phyloP scores from a whole-genome alignment of 2,797 vertebrate species.

The Silurus aristotelis region DNA sequence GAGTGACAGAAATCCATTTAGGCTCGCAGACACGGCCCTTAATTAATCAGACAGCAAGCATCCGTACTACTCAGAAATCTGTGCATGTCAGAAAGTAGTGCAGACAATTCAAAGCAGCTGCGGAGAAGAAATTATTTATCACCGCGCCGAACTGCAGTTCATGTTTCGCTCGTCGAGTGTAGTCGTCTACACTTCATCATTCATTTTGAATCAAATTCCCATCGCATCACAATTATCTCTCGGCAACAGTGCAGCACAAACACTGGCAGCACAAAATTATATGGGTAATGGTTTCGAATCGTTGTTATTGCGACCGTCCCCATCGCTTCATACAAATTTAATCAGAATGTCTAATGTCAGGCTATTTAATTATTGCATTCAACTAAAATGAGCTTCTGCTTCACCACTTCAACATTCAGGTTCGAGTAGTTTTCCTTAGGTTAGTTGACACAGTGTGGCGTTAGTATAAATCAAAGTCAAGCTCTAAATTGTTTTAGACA shows the following conservation, averaged over 20 bases:
- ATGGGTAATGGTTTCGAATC: conserved; percentile 27
- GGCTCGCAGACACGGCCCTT: conserved; percentile 8
- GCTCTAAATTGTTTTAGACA: not conserved
- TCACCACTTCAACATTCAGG: not conserved
- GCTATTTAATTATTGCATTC: conserved; percentile 22
- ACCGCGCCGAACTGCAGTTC: conserved; percentile 3
- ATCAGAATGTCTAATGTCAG: not conserved
- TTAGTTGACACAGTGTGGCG: not conserved
- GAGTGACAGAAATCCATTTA: conserved; percentile 38
- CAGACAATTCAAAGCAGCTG: not conserved
- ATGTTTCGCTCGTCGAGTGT: not conserved
- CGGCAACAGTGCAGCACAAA: conserved; percentile 16
- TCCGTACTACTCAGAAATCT: not conserved
- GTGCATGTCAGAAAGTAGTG: not conserved
- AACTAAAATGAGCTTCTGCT: conserved; percentile 11
- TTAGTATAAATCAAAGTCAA: not conserved
- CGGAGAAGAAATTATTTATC: not conserved
- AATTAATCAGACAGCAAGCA: conserved; percentile 5
- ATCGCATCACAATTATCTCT: conserved; percentile 24
- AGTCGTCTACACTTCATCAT: conserved; percentile 9
- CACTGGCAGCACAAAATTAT: conserved; percentile 14
- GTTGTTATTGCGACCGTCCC: not conserved
- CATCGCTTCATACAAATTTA: conserved; percentile 12
- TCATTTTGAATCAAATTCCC: conserved; percentile 21
- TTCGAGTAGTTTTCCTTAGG: not conserved